These are phyloP conservation scores for Labeo catla DNA, from an alignment of 2,113 vertebrate species.

Conservation along the genomic window DNA sequence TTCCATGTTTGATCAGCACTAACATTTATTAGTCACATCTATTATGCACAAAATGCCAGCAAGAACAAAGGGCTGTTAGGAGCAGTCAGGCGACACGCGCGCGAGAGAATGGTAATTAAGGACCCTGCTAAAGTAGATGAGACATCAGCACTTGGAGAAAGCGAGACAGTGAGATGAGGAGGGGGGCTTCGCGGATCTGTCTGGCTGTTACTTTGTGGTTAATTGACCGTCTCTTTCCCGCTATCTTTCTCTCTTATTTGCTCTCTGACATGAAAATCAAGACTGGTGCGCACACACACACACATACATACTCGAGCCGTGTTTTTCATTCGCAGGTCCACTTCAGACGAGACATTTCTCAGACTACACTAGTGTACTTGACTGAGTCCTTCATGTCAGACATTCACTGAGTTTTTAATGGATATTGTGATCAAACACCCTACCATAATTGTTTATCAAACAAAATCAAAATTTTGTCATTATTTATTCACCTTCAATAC, in stretches of 20 bases:
- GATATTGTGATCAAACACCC: neutral
- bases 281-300: slow-evolving; percentile 23
- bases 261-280: slow-evolving; percentile 46
- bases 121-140: slow-evolving; percentile 32
- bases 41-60: slow-evolving; percentile 46
- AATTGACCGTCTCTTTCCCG: slow-evolving; percentile 52
- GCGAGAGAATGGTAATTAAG: slow-evolving; percentile 42
- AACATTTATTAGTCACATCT: slow-evolving; percentile 51
- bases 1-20: slow-evolving; percentile 26
- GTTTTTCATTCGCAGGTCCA: neutral
- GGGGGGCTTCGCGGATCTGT: slow-evolving; percentile 20
- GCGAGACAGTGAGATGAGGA: slow-evolving; percentile 3
- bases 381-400: neutral
- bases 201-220: slow-evolving; percentile 53
- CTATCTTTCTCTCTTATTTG: slow-evolving; percentile 49
- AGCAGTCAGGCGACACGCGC: slow-evolving; percentile 3
- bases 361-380: neutral
- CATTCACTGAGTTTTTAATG: neutral
- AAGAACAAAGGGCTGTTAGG: slow-evolving; percentile 44
- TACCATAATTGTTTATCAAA: too few species aligned
- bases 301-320: neutral
- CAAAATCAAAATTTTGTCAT: too few species aligned
- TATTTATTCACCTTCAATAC: too few species aligned
- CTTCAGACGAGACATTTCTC: slow-evolving; percentile 24
- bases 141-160: slow-evolving; percentile 40